These are phyloP conservation scores for Trissonchulus sp. DNA, from an alignment of 2,888 invertebrate genomes.

Conservation along the genomic window DNA sequence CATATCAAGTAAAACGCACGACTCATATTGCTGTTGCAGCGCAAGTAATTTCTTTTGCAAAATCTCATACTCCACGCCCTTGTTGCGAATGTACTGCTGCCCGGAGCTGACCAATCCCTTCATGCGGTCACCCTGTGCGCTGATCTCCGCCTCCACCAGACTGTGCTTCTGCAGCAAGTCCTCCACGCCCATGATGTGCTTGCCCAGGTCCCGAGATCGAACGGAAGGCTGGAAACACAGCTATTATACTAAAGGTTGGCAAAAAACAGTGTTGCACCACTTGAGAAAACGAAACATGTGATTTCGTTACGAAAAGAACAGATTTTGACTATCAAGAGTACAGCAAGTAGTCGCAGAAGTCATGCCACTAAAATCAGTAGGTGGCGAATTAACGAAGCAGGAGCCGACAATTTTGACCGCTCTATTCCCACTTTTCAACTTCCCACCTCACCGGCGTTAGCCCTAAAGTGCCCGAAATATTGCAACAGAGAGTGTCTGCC, in stretches of 20 bases:
- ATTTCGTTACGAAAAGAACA: too few relatives aligned
- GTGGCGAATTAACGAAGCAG: too few relatives aligned
- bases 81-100: slow-evolving; percentile 43
- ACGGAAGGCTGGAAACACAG: slow-evolving; percentile 63
- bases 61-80: slow-evolving; percentile 59
- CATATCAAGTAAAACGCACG: slow-evolving; percentile 56
- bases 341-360: too few relatives aligned
- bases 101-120: slow-evolving; percentile 41
- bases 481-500: too few relatives aligned
- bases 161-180: slow-evolving; percentile 88
- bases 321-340: too few relatives aligned
- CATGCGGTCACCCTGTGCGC: slow-evolving; percentile 69
- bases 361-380: too few relatives aligned
- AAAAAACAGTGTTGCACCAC: too few relatives aligned
- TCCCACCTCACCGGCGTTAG: too few relatives aligned
- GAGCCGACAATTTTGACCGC: too few relatives aligned
- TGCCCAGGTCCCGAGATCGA: slow-evolving; percentile 78
- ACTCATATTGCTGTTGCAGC: slow-evolving; percentile 70
- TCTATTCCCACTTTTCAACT: too few relatives aligned
- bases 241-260: slow-evolving; percentile 24
- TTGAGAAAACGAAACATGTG: too few relatives aligned
- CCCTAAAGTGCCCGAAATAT: too few relatives aligned
- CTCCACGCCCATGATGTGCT: slow-evolving; percentile 87
- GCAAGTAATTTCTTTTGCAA: slow-evolving; percentile 68
- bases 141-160: slow-evolving; percentile 81